Base-by-base conservation (phyloP, 35 echinoderm and acorn worm species). In the Lytechinus variegatus region DNA sequence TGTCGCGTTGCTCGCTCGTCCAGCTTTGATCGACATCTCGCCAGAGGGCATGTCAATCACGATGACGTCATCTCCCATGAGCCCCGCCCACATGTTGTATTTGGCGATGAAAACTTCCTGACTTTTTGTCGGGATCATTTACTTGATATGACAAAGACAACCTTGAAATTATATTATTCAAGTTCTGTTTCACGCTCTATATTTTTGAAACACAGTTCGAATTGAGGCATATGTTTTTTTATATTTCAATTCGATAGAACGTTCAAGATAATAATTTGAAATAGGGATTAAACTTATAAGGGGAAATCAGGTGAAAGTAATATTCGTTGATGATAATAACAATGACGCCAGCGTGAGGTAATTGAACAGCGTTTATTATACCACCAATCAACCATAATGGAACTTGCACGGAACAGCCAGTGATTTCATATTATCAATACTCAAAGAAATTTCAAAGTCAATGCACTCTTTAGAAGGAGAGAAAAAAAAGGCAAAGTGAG, bases 11-110 rank as follows among this genome's bases (percentile, higher is more conserved):
- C 88, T 90, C 88, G 88, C 88, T 28, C 88, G 88, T 33, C 27
- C 52, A 90, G 88, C 27, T 28, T 12, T 54, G 88, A 90, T 52
- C 33, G 52, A 90, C 88, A 90, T 90, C 88, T 54, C 88, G 88
- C 88, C 88, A 10, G 9, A 28, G 88, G 88, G 88, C 88, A 52
- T 90, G 88, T 90, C 88, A 90, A 90, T 90, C 88, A 90, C 88
- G 88, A 54, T 90, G 88, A 90, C 88, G 88, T 90, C 88, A 90
- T 90, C 88, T 90, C 88, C 88, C 88, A 52, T 10, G 88, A 90
- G 88, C 52, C 88, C 88, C 88, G 88, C 88, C 88, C 88, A 44
- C 88, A 90, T 90, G 52, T 90, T 90, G 52, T 90, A 54, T 44
- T 90, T 90, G 88, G 88, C 88, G 28, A 14, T 90, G 33, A 90